Evolutionary conservation across 2,797 vertebrate species (phyloP), one percentile per base, ranked within the genome.

Genomic region (Scolopax bukidnonensis): DNA sequence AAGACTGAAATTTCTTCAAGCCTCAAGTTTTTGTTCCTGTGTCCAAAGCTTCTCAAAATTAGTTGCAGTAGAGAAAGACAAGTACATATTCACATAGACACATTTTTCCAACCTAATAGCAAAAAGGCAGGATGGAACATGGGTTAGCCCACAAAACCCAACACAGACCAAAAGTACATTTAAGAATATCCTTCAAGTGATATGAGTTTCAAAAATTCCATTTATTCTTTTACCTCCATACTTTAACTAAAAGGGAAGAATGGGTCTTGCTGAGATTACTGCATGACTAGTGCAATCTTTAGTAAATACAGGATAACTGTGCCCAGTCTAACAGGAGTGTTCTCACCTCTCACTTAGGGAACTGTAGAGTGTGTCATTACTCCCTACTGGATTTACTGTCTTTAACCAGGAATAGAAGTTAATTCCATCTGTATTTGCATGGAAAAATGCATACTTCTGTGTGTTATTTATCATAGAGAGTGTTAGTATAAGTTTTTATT

Each of bases 41-140:
- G 70, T 71, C 50, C 67, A 92, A 75, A 87, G 16, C 67, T 95
- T 80, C 86, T 82, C 76, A 83, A 71, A 96, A 83, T 87, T 75
- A 90, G 77, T 68, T 60, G 25, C 3, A 3, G 61, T 61, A 93
- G 57, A 75, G 10, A 70, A 84, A 78, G n/a, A 11, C 30, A 94
- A 40, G 12, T 89, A 92, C 47, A 69, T 60, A 71, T 38, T 81
- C 69, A 82, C 20, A 60, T 1, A 65, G 56, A 76, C 43, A 76
- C 21, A 64, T 84, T 83, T 94, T 90, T 88, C 61, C 64, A 93
- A 60, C 89, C 69, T 94, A 87, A 54, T 54, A 75, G 24, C 32
- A 78, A 56, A 94, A 92, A 95, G 88, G 54, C 43, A 94, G 40
- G 16, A 87, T 30, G 43, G 43, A 84, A 87, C 61, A 93, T 18